These are phyloP conservation scores for Meandrusa payeni DNA, from an alignment of 2,888 invertebrate genomes.

Conservation along the genomic window DNA sequence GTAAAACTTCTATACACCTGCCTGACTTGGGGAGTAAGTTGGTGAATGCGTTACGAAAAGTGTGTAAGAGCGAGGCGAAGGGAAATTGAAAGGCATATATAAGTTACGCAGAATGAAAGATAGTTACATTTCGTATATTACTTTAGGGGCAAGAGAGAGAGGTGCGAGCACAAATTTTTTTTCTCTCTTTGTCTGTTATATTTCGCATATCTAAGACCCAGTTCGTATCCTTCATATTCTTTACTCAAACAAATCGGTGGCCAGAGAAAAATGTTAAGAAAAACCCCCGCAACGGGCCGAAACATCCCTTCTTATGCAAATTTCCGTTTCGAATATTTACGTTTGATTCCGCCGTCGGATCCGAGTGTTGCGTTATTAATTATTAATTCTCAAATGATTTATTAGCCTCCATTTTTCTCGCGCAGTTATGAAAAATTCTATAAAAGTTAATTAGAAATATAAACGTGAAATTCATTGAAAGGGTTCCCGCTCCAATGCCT, in stretches of 20 bases:
- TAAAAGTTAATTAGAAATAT: constrained; percentile 60
- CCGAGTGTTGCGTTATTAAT: constrained; percentile 61
- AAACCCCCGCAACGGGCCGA: constrained; percentile 33
- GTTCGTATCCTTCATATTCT: constrained; percentile 42
- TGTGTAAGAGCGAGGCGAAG: too few relatives aligned
- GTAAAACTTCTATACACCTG: too few relatives aligned
- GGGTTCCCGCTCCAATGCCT: constrained; percentile 45
- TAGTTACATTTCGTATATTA: too few relatives aligned
- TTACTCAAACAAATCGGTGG: constrained; percentile 24
- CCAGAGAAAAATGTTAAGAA: constrained; percentile 40
- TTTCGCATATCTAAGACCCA: too few relatives aligned
- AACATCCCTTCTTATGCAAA: constrained; percentile 72
- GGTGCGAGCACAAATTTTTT: too few relatives aligned
- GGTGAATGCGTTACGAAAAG: too few relatives aligned
- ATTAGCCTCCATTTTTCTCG: constrained; percentile 50
- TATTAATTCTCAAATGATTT: constrained; percentile 78
- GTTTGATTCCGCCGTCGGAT: constrained; percentile 65
- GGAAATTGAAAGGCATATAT: too few relatives aligned
- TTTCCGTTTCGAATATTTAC: constrained; percentile 56
- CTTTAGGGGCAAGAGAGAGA: too few relatives aligned
- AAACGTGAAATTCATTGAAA: constrained; percentile 58
- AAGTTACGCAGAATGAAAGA: too few relatives aligned
- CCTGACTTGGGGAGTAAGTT: too few relatives aligned
- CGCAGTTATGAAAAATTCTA: constrained; percentile 60
- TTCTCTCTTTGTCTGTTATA: too few relatives aligned